phyloP scores from a whole-genome alignment of 2,888 invertebrate genomes.

The Trilocha varians region DNA sequence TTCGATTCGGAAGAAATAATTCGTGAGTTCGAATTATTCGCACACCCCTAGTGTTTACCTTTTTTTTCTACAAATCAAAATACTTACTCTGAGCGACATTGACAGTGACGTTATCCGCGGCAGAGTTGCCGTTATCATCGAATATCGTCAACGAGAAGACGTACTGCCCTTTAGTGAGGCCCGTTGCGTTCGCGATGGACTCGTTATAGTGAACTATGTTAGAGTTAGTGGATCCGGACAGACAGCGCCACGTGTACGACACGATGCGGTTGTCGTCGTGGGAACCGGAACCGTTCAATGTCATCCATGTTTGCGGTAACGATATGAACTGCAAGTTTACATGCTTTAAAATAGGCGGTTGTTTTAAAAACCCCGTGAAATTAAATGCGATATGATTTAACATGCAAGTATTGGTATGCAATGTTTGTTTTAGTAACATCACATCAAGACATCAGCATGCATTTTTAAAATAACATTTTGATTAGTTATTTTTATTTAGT shows the following conservation, averaged over 20 bases:
- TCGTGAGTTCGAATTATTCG: no score
- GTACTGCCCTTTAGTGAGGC: conserved; percentile 88
- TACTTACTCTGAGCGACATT: conserved; percentile 89
- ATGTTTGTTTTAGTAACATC: no score
- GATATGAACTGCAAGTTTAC: conserved; percentile 80
- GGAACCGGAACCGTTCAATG: conserved; percentile 86
- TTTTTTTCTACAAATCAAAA: no score
- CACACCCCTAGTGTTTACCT: no score
- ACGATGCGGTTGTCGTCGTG: conserved; percentile 88
- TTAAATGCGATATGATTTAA: no score
- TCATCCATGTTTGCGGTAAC: conserved; percentile 86
- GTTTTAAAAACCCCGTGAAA: no score
- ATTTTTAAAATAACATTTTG: no score
- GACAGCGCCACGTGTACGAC: conserved; percentile 88
- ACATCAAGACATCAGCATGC: no score
- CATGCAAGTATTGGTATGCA: no score
- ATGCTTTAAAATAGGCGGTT: no score
- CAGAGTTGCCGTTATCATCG: conserved; percentile 89
- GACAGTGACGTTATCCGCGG: conserved; percentile 79
- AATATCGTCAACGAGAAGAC: conserved; percentile 85
- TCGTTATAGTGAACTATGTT: conserved; percentile 69
- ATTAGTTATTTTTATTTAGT: no score
- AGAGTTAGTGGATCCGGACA: conserved; percentile 78
- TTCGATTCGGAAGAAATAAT: no score
- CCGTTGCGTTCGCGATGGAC: conserved; percentile 83